Conservation (phyloP, 2,888 invertebrate species). For the Agrochola circellaris region DNA sequence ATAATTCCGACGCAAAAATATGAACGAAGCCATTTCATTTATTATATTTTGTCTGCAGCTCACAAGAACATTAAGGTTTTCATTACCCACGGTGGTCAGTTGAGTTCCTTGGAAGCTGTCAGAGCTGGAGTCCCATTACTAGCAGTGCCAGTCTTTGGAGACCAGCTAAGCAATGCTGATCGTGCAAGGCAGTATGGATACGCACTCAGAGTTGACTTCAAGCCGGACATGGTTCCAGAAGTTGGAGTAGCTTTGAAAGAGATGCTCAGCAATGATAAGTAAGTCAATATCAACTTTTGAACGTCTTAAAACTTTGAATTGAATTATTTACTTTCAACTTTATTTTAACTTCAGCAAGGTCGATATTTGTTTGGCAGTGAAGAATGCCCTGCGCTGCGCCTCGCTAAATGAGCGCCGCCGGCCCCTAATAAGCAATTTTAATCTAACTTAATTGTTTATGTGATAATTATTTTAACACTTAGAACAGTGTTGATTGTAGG, state of each 20-base stretch:
- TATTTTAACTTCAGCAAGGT: too few relatives aligned
- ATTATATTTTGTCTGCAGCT: conserved; percentile 55
- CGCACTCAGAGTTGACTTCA: conserved; percentile 70
- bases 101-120: conserved; percentile 74
- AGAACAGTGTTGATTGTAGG: too few relatives aligned
- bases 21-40: not conserved
- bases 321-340: too few relatives aligned
- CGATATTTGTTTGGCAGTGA: too few relatives aligned
- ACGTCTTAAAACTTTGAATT: not conserved
- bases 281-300: conserved; percentile 7
- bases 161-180: conserved; percentile 79
- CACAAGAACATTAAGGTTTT: conserved; percentile 75
- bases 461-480: too few relatives aligned
- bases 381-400: too few relatives aligned
- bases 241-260: conserved; percentile 70
- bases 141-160: conserved; percentile 80
- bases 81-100: conserved; percentile 78
- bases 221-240: conserved; percentile 67
- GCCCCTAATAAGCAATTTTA: too few relatives aligned
- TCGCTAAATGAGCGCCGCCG: too few relatives aligned
- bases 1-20: not conserved
- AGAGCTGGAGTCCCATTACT: conserved; percentile 78
- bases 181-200: conserved; percentile 70
- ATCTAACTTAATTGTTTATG: too few relatives aligned
- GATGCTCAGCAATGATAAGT: conserved; percentile 75